A percentile compares a stretch with the other conserved stretches of the same genome.
Evolutionary conservation across 1,140 invertebrate species (phyloP).

Genomic region (Scylla paramamosain): DNA sequence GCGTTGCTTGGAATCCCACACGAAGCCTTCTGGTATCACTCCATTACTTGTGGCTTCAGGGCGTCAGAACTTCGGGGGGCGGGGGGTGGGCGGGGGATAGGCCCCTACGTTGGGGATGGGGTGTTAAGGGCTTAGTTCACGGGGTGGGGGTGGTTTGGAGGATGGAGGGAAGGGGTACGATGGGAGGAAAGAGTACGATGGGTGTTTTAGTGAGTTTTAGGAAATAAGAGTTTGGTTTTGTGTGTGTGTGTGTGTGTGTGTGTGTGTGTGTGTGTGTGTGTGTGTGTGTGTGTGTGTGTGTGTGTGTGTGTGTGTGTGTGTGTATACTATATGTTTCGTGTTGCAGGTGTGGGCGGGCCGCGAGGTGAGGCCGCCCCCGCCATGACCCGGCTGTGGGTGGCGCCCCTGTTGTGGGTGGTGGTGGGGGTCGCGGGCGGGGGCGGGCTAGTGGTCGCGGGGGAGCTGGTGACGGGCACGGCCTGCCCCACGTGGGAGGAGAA

Average conservation of each 20-base stretch:
- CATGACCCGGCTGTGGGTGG: slow-evolving; percentile 60
- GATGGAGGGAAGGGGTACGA: not conserved
- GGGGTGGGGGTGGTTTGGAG: too few species aligned
- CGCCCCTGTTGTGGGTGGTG: slow-evolving; percentile 2
- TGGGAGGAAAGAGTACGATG: not conserved
- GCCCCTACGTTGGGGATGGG: not conserved
- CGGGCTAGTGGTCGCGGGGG: not conserved
- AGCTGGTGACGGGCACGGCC: slow-evolving; percentile 78
- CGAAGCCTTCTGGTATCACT: not conserved
- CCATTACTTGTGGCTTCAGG: slow-evolving; percentile 11
- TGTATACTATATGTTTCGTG: not conserved
- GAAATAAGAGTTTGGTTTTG: not conserved
- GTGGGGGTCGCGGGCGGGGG: slow-evolving; percentile 30
- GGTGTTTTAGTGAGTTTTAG: not conserved
- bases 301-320: not conserved
- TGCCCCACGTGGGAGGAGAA: slow-evolving; percentile 87
- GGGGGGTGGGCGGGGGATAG: not conserved
- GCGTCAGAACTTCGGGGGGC: not conserved
- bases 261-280: not conserved
- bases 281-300: not conserved
- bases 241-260: not conserved
- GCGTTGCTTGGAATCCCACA: not conserved
- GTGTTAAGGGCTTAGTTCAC: not conserved
- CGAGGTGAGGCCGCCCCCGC: slow-evolving; percentile 34
- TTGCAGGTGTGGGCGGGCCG: slow-evolving; percentile 11